A percentile compares a stretch with the other conserved stretches of the same genome.
These are phyloP conservation scores for Uropetala carovei DNA, from an alignment of 2,888 invertebrate genomes.

Conservation along the genomic window DNA sequence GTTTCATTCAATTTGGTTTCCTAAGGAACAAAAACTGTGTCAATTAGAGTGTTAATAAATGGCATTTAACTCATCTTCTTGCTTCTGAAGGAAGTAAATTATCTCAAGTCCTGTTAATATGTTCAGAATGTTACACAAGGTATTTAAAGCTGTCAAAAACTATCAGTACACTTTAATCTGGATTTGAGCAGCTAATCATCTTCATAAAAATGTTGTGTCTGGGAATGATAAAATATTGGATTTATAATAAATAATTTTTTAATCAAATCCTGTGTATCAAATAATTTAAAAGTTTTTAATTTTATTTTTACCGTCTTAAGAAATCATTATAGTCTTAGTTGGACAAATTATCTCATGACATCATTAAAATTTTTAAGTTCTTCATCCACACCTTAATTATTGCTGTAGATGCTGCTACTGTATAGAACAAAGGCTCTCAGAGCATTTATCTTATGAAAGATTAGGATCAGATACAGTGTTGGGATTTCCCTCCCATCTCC, in stretches of 20 bases:
- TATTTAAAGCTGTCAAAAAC: neutral
- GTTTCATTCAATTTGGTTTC: neutral
- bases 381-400: no score
- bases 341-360: no score
- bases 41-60: neutral
- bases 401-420: no score
- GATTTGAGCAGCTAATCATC: constrained; percentile 28
- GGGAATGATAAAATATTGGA: constrained; percentile 19
- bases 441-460: no score
- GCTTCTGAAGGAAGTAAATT: neutral
- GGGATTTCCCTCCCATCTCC: no score
- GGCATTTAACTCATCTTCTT: neutral
- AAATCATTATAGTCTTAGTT: no score
- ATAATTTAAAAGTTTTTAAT: neutral
- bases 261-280: neutral
- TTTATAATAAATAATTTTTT: constrained; percentile 35
- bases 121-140: constrained; percentile 10
- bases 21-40: neutral
- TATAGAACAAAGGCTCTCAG: no score
- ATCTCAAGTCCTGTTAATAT: constrained; percentile 4
- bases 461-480: no score
- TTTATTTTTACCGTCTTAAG: no score
- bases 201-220: constrained; percentile 20
- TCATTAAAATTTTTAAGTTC: no score
- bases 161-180: constrained; percentile 20